Conservation (phyloP, 2,113 vertebrate species). For the Mus musculus region GRCm39 chr11:63839001-63839500, state of each 20-base stretch:
- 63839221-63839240: neutral
- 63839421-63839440: neutral
- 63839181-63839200: neutral
- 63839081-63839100: neutral
- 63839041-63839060: neutral
- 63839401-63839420: neutral
- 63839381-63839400: neutral
- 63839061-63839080: neutral
- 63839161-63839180: neutral
- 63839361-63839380: neutral
- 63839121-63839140: neutral
- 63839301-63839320: neutral
- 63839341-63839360: neutral
- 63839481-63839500: neutral
- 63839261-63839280: neutral
- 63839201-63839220: neutral
- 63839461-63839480: neutral
- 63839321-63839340: neutral
- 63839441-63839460: neutral
- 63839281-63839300: neutral
- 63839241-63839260: neutral
- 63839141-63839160: slow-evolving; percentile 41
- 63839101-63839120: slow-evolving; percentile 52
- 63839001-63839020: neutral
- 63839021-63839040: neutral